Base-by-base conservation (phyloP, 1,140 invertebrate genomes). In the Heliconius himera region DNA sequence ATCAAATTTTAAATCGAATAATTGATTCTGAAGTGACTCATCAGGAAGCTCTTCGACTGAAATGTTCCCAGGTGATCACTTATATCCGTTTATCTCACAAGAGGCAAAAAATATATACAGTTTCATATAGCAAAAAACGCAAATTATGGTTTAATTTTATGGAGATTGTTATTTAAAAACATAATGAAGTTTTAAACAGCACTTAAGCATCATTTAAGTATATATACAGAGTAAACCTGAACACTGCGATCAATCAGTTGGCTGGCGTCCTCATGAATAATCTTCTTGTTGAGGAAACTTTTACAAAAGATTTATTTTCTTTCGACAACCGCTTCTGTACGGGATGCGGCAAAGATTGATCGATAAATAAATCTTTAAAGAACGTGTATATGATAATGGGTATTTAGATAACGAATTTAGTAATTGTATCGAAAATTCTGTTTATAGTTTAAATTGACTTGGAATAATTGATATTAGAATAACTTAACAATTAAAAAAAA, bases 281-380 rank as follows among this genome's bases (percentile, higher is more conserved):
- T 71, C 74, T 56, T 66, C 60, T 46, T 79, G 60, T 41, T 76
- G 66, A 76, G 78, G 75, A 75, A 74, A 79, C 46, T 79, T 75
- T 76, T 75, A 76, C 60, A 75, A 79, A 79, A 75, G 74, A 79
- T 79, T 79, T 79, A 75, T 79, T 76, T 76, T 70, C 56, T 75
- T 75, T 75, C 56, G 36, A 46, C 66, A 46, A 29, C 20, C 41
- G 60, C 60, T 66, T 16, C 60, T 49, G 56, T 56, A 54, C 75
- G 41, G 70, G 74, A 74, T 79, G 73, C 70, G 71, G 78, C 56
- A 33, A 75, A 79, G 78, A 79, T 79, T 79, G 77, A 79, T 79
- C 73, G 77, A 74, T 56, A 56, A 56, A 56, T 56, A 56, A 77
- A 72, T 77, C 76, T 73, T 38, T 5, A 70, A 33, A 56, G 54